Conservation (phyloP, 2,797 vertebrate genomes). For the Myotis planiceps region DNA sequence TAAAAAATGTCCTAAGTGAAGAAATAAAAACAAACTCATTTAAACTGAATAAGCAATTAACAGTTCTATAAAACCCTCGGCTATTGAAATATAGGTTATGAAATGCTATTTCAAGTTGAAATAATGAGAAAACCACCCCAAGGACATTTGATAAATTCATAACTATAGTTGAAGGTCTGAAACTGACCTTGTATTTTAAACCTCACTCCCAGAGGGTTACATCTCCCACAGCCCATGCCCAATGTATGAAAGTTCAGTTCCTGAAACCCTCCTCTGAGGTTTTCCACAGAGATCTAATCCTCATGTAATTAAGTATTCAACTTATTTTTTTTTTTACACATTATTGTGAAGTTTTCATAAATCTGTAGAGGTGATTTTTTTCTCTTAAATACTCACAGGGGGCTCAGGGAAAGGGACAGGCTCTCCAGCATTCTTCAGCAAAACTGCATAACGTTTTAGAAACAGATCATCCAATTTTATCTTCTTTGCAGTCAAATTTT, state of each 20-base stretch:
- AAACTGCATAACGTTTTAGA: constrained; percentile 92
- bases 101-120: constrained; percentile 69
- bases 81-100: constrained; percentile 55
- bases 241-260: constrained; percentile 59
- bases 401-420: constrained; percentile 93
- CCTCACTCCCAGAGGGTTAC: constrained; percentile 55
- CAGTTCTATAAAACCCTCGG: constrained; percentile 42
- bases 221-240: constrained; percentile 63
- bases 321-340: constrained; percentile 38
- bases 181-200: constrained; percentile 68
- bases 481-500: constrained; percentile 88
- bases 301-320: constrained; percentile 76
- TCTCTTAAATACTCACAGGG: constrained; percentile 91
- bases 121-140: constrained; percentile 56
- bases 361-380: constrained; percentile 61
- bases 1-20: background rate
- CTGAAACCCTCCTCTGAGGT: constrained; percentile 63
- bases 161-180: constrained; percentile 57
- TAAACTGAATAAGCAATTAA: constrained; percentile 71
- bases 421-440: constrained; percentile 91
- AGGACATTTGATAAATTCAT: constrained; percentile 72
- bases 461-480: constrained; percentile 86
- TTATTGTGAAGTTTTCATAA: constrained; percentile 28
- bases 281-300: constrained; percentile 78
- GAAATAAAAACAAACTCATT: constrained; percentile 39